Conservation (phyloP, 2,797 vertebrate genomes). For the Tragopan temminckii region DNA sequence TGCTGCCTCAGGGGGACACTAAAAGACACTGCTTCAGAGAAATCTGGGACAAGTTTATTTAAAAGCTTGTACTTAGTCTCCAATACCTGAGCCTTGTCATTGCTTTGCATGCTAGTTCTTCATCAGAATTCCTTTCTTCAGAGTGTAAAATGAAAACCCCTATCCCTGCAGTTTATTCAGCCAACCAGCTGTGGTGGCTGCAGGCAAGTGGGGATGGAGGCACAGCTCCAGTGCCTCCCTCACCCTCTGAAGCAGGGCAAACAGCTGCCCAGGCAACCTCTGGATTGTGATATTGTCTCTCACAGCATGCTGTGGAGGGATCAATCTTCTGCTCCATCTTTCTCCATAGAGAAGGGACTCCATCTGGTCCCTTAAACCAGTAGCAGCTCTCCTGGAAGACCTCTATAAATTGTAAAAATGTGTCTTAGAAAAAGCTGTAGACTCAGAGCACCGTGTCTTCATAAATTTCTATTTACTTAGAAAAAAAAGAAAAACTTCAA, state of each 20-base stretch:
- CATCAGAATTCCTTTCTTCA: background rate
- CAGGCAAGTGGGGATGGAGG: background rate
- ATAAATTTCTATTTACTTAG: background rate
- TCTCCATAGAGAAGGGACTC: background rate
- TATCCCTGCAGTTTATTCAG: background rate
- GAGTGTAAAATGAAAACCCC: background rate
- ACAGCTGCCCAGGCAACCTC: background rate
- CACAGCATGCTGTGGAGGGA: background rate
- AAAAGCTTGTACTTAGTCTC: background rate
- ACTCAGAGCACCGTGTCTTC: background rate
- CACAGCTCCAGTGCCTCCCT: background rate
- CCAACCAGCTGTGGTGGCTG: background rate
- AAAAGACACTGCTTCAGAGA: background rate
- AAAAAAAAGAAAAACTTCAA: background rate
- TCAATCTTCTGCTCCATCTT: background rate
- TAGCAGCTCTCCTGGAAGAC: background rate
- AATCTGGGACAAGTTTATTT: background rate
- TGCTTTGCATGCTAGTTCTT: background rate
- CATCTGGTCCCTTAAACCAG: background rate
- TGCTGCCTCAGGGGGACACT: accelerated
- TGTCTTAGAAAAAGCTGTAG: background rate
- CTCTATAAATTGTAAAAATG: background rate
- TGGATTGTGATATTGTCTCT: background rate
- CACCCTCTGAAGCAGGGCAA: background rate
- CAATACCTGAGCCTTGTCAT: background rate